Percentiles rank a stretch among this genome's conserved stretches.
These are phyloP conservation scores for Aphyosemion australe DNA, from an alignment of 2,113 vertebrate species.

Conservation along the genomic window DNA sequence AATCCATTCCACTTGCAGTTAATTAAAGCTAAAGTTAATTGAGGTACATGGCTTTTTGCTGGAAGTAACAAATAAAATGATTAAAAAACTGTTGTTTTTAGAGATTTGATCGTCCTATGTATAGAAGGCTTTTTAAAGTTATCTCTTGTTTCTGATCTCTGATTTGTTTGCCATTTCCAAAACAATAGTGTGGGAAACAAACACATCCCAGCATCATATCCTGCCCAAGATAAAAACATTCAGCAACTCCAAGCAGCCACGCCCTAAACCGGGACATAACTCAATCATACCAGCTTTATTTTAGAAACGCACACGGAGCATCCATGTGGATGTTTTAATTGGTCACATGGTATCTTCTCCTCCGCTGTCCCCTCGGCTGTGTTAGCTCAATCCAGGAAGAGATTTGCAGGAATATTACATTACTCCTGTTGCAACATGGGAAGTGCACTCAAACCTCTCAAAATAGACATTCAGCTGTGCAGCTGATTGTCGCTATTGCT, in stretches of 20 bases:
- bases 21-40: too few species aligned
- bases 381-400: constrained; percentile 1
- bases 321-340: constrained; percentile 18
- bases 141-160: not conserved
- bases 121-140: not conserved
- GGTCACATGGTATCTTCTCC: constrained; percentile 15
- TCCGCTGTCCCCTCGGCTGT: not conserved
- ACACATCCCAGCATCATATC: constrained; percentile 5
- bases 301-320: not conserved
- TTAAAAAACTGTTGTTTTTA: too few species aligned
- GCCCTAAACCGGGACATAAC: not conserved
- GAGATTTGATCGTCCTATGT: too few species aligned
- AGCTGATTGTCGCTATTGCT: constrained; percentile 16
- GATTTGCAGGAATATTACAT: constrained; percentile 25
- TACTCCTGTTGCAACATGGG: constrained; percentile 26
- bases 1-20: too few species aligned
- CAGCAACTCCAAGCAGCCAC: not conserved
- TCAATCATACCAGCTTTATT: too few species aligned
- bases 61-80: too few species aligned
- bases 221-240: not conserved
- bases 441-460: constrained; percentile 1
- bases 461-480: constrained; percentile 50
- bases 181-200: constrained; percentile 19
- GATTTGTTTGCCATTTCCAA: not conserved
- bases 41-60: too few species aligned